phyloP scores from a whole-genome alignment of 2,113 vertebrate species.

The Python bivittatus region DNA sequence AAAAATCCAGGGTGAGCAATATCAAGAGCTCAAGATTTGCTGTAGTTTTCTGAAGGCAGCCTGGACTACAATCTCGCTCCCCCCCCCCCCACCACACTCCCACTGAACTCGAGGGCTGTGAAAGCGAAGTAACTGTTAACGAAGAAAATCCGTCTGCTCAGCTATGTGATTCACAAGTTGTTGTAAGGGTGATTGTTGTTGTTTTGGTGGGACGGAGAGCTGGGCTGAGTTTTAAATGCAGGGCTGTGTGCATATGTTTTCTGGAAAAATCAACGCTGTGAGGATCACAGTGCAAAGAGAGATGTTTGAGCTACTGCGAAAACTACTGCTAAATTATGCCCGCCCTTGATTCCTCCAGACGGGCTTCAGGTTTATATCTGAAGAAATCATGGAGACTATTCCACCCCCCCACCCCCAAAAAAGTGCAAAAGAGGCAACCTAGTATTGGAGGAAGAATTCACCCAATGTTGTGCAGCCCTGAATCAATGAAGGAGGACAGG shows the following conservation, averaged over 20 bases:
- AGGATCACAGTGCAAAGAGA: not conserved
- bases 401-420: not conserved
- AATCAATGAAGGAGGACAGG: not conserved
- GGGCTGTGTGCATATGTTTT: not conserved
- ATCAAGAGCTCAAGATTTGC: not conserved
- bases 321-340: not conserved
- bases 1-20: not conserved
- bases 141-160: not conserved
- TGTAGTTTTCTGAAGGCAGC: slow-evolving; percentile 6
- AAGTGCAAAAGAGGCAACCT: not conserved
- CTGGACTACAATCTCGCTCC: slow-evolving; percentile 9
- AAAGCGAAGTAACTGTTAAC: slow-evolving; percentile 12
- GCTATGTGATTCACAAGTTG: not conserved
- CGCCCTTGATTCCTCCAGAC: too few relatives aligned
- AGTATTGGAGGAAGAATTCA: not conserved
- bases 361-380: not conserved
- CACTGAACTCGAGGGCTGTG: not conserved
- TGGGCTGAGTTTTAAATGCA: not conserved
- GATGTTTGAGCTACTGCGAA: not conserved
- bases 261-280: not conserved
- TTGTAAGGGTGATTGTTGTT: not conserved
- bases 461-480: not conserved
- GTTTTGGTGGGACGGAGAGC: not conserved
- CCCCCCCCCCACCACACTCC: too few relatives aligned
- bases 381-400: not conserved